Percentiles rank a stretch among this genome's conserved stretches.
phyloP scores from a whole-genome alignment of 2,113 vertebrate genomes.

The Coryphaenoides rupestris region DNA sequence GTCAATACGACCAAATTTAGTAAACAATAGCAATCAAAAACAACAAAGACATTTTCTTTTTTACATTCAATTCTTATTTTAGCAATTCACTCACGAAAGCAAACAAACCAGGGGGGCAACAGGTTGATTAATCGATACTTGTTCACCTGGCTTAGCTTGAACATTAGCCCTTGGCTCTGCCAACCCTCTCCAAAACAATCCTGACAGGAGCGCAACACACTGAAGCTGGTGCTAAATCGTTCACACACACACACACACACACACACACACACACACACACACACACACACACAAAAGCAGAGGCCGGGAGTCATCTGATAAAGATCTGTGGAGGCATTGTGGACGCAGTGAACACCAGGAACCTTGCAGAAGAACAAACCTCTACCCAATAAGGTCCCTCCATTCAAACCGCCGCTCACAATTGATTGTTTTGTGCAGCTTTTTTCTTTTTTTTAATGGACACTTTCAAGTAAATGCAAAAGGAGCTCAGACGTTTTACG shows the following conservation, averaged over 20 bases:
- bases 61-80: slow-evolving; percentile 61
- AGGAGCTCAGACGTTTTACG: slow-evolving; percentile 1
- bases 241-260: slow-evolving; percentile 19
- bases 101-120: slow-evolving; percentile 15
- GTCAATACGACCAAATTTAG: slow-evolving; percentile 34
- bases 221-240: slow-evolving; percentile 22
- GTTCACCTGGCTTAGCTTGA: slow-evolving; percentile 24
- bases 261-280: slow-evolving; percentile 8
- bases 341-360: too few relatives aligned
- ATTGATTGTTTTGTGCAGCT: slow-evolving; percentile 64
- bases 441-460: not conserved
- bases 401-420: slow-evolving; percentile 27
- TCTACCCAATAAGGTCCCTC: slow-evolving; percentile 33
- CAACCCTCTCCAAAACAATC: slow-evolving; percentile 20
- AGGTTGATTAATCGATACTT: slow-evolving; percentile 20
- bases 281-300: slow-evolving; percentile 3
- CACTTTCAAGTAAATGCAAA: slow-evolving; percentile 35
- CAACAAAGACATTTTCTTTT: slow-evolving; percentile 39
- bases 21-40: slow-evolving; percentile 33
- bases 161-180: slow-evolving; percentile 37
- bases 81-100: slow-evolving; percentile 7
- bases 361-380: slow-evolving; percentile 6
- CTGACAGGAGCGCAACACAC: slow-evolving; percentile 24
- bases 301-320: not conserved
- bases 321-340: too few relatives aligned